Base-by-base conservation (phyloP, 2,888 invertebrate genomes). In the Hydroisotoma schaefferi region DNA sequence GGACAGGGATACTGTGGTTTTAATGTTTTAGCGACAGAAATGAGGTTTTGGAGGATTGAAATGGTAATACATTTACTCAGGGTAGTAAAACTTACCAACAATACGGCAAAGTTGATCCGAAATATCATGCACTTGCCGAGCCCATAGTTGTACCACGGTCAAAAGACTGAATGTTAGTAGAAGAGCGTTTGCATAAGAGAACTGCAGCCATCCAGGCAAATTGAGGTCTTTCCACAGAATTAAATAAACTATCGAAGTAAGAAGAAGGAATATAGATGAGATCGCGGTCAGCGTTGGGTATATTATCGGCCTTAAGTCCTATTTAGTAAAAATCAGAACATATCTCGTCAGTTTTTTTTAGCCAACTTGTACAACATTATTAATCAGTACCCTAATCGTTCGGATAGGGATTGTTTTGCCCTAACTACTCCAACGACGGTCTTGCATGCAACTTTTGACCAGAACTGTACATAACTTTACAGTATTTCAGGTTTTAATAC, bases 131-230 rank as follows among this genome's bases (percentile, higher is more conserved):
- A 63, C 56, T 37, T 56, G 33, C 29, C 61, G 57, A 4, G 61
- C 62, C 63, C 64, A 67, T 12, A 67, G 22, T 28, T 67, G 63
- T 6, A 59, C 61, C 20, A 64, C 49, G 2, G 62, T 58, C 10
- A 67, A 37, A 29, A 64, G 44, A 3, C 26, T 55, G 46, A 67
- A 67, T 10, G 67, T 57, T 3, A 67, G 46, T 1, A 67, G 57
- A 15, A 67, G 59, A 18, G 57, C 40, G 27, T 61, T n/a, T 0
- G 62, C 57, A 37, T 64, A 67, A 0, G 61, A 59, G 49, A 67
- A 64, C 37, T 67, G 67, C 20, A 67, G 47, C 63, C 64, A 67
- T 23, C 67, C 67, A 25, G 67, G 67, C 20, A 67, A 58, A 22
- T 63, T 46, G n/a, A 63, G 46, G 22, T 67, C 67, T 27, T 67